Evolutionary conservation across 2,113 vertebrate species (phyloP).

Genomic region (Thamnaconus septentrionalis): DNA sequence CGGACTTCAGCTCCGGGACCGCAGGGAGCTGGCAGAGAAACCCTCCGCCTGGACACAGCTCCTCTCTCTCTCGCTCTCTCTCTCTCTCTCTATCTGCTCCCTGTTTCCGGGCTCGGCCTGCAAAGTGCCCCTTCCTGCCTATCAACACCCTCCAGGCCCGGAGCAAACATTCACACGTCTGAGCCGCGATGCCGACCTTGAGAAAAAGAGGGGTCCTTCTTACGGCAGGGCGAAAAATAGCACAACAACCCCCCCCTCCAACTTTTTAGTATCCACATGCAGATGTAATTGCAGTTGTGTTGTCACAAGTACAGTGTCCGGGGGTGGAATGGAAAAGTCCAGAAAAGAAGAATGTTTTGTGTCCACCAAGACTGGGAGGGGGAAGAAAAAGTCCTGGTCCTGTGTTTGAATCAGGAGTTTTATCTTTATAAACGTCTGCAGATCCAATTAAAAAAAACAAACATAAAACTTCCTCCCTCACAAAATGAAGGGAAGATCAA

Average conservation of each 20-base stretch:
- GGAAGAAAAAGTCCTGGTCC: constrained; percentile 22
- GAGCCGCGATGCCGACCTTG: constrained; percentile 6
- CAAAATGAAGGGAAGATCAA: no score
- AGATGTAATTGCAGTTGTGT: constrained; percentile 51
- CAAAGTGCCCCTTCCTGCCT: constrained; percentile 35
- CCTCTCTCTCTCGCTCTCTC: constrained; percentile 50
- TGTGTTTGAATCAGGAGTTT: constrained; percentile 30
- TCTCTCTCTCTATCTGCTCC: constrained; percentile 43
- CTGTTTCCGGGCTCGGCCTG: constrained; percentile 49
- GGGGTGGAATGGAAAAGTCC: constrained; percentile 31
- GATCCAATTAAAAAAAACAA: not conserved
- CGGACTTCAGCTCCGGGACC: constrained; percentile 72
- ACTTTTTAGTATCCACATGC: constrained; percentile 38
- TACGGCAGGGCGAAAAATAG: constrained; percentile 15
- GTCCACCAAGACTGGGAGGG: constrained; percentile 23
- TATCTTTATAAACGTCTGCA: constrained; percentile 5
- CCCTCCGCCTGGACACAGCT: constrained; percentile 65
- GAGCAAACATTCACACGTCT: constrained; percentile 48
- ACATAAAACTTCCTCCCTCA: no score
- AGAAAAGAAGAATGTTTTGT: constrained; percentile 15
- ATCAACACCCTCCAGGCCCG: constrained; percentile 57
- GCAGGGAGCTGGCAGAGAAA: constrained; percentile 66
- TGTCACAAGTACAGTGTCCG: constrained; percentile 56
- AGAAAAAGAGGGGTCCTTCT: constrained; percentile 44
- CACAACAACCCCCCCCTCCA: constrained; percentile 21